Conservation (phyloP, 2,113 vertebrate species). For the Scartelaos histophorus region DNA sequence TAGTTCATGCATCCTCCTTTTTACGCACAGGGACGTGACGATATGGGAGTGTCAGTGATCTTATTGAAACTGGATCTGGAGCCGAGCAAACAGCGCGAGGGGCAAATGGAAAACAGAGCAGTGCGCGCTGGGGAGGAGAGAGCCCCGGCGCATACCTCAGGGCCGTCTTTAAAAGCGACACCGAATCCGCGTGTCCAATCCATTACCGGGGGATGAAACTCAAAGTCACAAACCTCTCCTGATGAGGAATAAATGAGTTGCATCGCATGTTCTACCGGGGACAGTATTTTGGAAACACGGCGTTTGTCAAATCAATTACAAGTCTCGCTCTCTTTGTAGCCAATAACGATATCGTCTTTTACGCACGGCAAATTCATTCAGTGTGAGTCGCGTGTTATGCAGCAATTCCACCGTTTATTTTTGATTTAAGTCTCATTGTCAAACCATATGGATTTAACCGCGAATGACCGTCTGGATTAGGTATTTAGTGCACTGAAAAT, state of each 20-base stretch:
- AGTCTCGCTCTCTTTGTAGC: neutral
- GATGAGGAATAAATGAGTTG: conserved; percentile 73
- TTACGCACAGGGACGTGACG: conserved; percentile 51
- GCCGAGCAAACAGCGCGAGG: conserved; percentile 29
- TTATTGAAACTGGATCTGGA: conserved; percentile 66
- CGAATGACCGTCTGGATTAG: no score
- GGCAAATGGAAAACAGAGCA: conserved; percentile 66
- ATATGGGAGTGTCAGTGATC: conserved; percentile 49
- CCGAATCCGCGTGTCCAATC: conserved; percentile 75
- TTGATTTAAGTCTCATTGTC: no score
- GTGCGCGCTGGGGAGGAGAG: neutral
- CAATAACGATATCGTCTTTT: neutral
- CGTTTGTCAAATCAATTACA: conserved; percentile 42
- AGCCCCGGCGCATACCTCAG: conserved; percentile 57
- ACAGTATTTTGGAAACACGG: conserved; percentile 36
- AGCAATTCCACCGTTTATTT: no score
- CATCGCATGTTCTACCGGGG: conserved; percentile 52
- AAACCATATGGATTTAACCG: no score
- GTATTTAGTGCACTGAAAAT: no score
- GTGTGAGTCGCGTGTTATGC: neutral
- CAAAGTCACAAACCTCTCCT: conserved; percentile 68
- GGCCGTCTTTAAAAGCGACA: conserved; percentile 65
- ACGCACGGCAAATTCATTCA: neutral
- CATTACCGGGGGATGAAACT: conserved; percentile 71
- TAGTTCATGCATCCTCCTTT: conserved; percentile 9